Evolutionary conservation across 2,888 invertebrate genomes (phyloP).

Genomic region (Elmis aenea): DNA sequence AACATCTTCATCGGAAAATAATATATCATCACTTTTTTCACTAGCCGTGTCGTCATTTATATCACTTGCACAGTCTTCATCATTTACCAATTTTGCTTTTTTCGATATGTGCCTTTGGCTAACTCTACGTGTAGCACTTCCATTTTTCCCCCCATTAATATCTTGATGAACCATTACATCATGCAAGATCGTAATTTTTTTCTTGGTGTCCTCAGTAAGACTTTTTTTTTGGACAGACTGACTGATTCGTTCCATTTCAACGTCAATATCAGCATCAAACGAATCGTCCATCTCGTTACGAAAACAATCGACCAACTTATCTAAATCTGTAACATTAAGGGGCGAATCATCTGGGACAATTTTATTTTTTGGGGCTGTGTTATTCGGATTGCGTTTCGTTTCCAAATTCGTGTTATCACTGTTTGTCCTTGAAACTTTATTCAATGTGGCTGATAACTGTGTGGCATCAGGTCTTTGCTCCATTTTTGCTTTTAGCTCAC

Average conservation of each 20-base stretch:
- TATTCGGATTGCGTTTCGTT: background rate
- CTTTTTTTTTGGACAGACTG: slow-evolving; percentile 1
- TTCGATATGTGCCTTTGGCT: background rate
- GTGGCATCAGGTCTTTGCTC: no score
- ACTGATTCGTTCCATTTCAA: slow-evolving; percentile 2
- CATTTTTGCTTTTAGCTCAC: no score
- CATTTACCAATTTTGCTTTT: background rate
- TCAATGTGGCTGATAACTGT: no score
- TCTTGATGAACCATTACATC: slow-evolving; percentile 10
- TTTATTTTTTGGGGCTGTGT: background rate
- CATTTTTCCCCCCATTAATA: no score
- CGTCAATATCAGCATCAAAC: slow-evolving; percentile 8
- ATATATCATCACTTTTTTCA: slow-evolving; percentile 18
- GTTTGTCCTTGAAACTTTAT: no score
- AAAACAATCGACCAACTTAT: slow-evolving; percentile 13
- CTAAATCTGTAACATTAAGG: no score
- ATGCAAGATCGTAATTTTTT: slow-evolving; percentile 16
- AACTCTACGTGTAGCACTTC: no score
- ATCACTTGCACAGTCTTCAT: slow-evolving; percentile 4
- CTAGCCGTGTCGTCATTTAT: slow-evolving; percentile 5
- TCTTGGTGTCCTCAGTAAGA: slow-evolving; percentile 1
- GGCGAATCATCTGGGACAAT: background rate
- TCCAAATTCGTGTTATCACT: no score
- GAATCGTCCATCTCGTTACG: slow-evolving; percentile 12
- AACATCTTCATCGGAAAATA: slow-evolving; percentile 29